Evolutionary conservation across 2,888 invertebrate genomes (phyloP).

Genomic region (Hydrotaea cyrtoneurina): DNA sequence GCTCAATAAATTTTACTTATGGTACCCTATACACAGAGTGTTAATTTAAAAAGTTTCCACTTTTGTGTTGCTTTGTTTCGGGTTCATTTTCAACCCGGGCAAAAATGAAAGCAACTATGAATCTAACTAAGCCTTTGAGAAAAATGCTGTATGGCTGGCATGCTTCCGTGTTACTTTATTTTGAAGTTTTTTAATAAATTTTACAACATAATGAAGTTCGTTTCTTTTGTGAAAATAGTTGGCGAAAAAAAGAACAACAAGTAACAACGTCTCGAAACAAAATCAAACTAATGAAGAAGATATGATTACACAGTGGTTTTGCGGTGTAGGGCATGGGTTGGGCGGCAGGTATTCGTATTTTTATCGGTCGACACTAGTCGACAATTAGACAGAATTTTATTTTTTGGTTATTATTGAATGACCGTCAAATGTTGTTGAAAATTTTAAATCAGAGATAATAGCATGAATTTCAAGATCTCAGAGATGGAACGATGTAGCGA

Average conservation of each 20-base stretch:
- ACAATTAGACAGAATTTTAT: too few relatives aligned
- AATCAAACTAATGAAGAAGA: not conserved
- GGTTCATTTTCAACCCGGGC: not conserved
- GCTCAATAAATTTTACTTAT: slow-evolving; percentile 6
- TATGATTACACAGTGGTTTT: not conserved
- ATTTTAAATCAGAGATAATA: too few relatives aligned
- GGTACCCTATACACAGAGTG: slow-evolving; percentile 7
- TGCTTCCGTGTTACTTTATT: slow-evolving; percentile 16
- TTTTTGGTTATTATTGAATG: too few relatives aligned
- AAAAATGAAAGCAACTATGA: not conserved
- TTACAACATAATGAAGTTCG: slow-evolving; percentile 23
- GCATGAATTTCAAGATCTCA: too few relatives aligned
- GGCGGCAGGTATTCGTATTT: too few relatives aligned
- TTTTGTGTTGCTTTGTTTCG: not conserved
- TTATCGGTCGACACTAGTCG: too few relatives aligned
- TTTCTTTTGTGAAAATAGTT: not conserved
- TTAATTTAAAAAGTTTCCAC: slow-evolving; percentile 47
- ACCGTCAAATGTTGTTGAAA: too few relatives aligned
- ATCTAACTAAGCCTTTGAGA: not conserved
- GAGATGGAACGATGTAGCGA: too few relatives aligned
- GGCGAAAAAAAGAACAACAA: not conserved
- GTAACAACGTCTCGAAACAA: not conserved
- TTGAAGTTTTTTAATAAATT: slow-evolving; percentile 33
- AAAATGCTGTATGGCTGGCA: not conserved
- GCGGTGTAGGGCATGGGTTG: too few relatives aligned